These are phyloP conservation scores for Ganaspis brasiliensis DNA, from an alignment of 2,888 invertebrate genomes.

Conservation along the genomic window DNA sequence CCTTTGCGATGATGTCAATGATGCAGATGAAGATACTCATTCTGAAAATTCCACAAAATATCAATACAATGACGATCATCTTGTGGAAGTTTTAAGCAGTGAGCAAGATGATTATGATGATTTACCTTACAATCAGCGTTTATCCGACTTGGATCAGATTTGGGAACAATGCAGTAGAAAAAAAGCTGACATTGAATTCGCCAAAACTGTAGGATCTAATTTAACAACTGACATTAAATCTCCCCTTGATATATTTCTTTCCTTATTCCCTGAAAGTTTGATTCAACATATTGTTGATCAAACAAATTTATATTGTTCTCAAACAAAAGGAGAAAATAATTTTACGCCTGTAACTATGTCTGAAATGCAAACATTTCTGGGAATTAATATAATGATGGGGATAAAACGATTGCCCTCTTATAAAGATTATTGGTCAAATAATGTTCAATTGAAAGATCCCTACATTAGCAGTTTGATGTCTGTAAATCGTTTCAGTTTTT, in stretches of 20 bases:
- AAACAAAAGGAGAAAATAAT: background rate
- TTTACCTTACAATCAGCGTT: background rate
- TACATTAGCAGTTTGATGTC: conserved; percentile 47
- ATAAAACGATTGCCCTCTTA: conserved; percentile 33
- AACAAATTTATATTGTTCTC: conserved; percentile 30
- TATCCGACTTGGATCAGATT: background rate
- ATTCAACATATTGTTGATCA: conserved; percentile 24
- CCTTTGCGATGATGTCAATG: conserved; percentile 3
- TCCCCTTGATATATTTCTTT: conserved; percentile 7
- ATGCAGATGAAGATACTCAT: conserved; percentile 4
- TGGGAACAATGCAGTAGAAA: conserved; percentile 9
- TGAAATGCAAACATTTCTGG: conserved; percentile 57
- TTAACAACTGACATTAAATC: conserved; percentile 3
- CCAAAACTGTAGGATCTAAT: conserved; percentile 7
- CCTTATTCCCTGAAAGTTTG: background rate
- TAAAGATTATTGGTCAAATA: conserved; percentile 24
- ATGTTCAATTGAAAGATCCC: conserved; percentile 41
- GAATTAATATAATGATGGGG: conserved; percentile 33
- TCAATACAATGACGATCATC: background rate
- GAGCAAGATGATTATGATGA: background rate
- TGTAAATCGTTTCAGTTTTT: conserved; percentile 27
- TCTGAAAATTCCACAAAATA: background rate
- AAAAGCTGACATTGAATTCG: background rate
- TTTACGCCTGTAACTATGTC: background rate
- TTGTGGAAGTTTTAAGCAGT: background rate